Conservation (phyloP, 2,797 vertebrate species). For the Harpagifer antarcticus region DNA sequence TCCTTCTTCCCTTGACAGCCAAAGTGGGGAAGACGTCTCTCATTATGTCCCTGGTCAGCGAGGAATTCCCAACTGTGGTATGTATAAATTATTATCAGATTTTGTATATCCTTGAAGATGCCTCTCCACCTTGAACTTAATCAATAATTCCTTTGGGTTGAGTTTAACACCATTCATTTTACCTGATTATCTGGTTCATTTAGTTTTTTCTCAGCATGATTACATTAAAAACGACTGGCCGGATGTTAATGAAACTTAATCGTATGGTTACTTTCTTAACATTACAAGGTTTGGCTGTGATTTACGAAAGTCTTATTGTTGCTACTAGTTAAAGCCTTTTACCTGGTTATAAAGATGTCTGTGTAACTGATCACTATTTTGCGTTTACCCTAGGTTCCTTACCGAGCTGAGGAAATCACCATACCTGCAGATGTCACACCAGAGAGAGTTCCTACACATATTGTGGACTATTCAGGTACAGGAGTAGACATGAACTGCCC, state of each 20-base stretch:
- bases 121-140: background rate
- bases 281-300: too few relatives aligned
- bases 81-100: slow-evolving; percentile 26
- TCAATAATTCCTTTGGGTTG: background rate
- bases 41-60: slow-evolving; percentile 98
- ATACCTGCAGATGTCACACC: slow-evolving; percentile 98
- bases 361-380: background rate
- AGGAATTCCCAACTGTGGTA: slow-evolving; percentile 98
- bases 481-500: background rate
- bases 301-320: too few relatives aligned
- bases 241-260: too few relatives aligned
- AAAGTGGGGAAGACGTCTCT: slow-evolving; percentile 98
- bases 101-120: background rate
- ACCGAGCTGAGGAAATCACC: slow-evolving; percentile 96
- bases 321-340: background rate
- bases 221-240: too few relatives aligned
- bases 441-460: slow-evolving; percentile 96
- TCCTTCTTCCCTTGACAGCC: slow-evolving; percentile 82
- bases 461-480: slow-evolving; percentile 90
- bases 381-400: slow-evolving; percentile 88
- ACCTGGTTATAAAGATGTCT: background rate
- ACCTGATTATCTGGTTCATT: background rate
- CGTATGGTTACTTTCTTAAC: too few relatives aligned
- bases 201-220: too few relatives aligned
- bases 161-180: background rate